These are phyloP conservation scores for Loriculus beryllinus DNA, from an alignment of 2,797 vertebrate species.

Conservation along the genomic window DNA sequence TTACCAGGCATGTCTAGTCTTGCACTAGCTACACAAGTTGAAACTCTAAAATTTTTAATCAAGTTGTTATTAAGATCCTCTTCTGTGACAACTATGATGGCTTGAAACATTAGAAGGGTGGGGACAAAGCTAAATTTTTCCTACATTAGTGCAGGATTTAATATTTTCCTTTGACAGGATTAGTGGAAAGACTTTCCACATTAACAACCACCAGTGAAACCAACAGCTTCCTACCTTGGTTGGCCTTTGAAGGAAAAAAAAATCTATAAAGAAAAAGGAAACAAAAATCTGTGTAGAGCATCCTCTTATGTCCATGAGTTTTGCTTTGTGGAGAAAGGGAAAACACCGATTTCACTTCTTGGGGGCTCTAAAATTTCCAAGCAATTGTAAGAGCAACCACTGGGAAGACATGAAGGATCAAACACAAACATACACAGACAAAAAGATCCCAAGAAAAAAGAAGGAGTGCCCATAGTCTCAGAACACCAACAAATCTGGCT, in stretches of 20 bases:
- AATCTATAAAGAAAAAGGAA: conserved; percentile 11
- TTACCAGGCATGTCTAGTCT: conserved; percentile 10
- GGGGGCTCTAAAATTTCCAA: not conserved
- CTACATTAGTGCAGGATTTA: conserved; percentile 35
- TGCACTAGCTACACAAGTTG: not conserved
- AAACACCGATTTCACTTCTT: not conserved
- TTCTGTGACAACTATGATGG: not conserved
- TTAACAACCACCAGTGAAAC: not conserved
- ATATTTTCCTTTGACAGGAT: not conserved
- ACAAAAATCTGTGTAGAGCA: not conserved
- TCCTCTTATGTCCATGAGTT: not conserved
- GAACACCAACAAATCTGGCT: not conserved
- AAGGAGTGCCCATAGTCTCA: not conserved
- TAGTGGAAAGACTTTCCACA: conserved; percentile 53
- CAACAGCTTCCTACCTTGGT: conserved; percentile 45
- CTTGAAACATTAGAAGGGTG: conserved; percentile 7
- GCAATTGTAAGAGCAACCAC: not conserved
- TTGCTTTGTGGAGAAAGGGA: not conserved
- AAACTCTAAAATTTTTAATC: not conserved
- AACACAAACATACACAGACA: not conserved
- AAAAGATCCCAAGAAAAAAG: not conserved
- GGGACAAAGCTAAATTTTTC: not conserved
- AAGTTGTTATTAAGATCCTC: conserved; percentile 4
- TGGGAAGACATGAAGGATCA: not conserved
- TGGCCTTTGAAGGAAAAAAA: conserved; percentile 9